A percentile compares a stretch with the other conserved stretches of the same genome.
Conservation (phyloP, 2,113 vertebrate genomes). For the Saccopteryx bilineata region DNA sequence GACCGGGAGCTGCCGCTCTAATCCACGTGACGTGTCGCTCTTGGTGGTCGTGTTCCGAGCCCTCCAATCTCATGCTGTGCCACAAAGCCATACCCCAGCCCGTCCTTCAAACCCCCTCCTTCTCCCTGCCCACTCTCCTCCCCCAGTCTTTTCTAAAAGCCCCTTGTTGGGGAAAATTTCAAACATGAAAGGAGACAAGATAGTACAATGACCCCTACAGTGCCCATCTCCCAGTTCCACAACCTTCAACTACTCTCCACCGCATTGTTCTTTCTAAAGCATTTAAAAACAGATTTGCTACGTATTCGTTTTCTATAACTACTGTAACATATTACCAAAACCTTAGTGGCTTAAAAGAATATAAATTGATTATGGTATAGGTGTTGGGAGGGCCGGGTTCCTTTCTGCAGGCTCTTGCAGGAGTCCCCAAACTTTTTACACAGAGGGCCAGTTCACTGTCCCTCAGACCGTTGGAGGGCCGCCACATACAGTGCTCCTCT, state of each 20-base stretch:
- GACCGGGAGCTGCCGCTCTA: neutral
- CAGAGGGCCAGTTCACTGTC: too few species aligned
- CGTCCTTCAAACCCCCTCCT: neutral
- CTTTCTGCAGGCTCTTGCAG: neutral
- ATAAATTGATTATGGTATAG: neutral
- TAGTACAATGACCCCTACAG: neutral
- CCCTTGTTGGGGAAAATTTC: neutral
- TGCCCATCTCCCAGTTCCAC: neutral
- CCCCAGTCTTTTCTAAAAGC: neutral
- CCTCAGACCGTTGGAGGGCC: too few species aligned
- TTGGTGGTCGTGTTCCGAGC: neutral
- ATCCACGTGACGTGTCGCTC: neutral
- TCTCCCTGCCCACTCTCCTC: neutral
- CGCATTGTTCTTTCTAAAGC: neutral
- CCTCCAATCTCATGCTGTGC: neutral
- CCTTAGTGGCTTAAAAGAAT: neutral
- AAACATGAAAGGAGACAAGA: neutral
- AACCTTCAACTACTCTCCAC: neutral
- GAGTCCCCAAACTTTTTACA: too few species aligned
- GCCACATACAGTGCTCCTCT: too few species aligned
- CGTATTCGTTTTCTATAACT: neutral
- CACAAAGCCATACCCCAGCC: neutral
- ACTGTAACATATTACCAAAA: neutral
- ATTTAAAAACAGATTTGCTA: neutral
- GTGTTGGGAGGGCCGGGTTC: neutral